Percentiles rank a stretch among this genome's conserved stretches.
Conservation (phyloP, 2,888 invertebrate species). For the Silvanus unidentatus region DNA sequence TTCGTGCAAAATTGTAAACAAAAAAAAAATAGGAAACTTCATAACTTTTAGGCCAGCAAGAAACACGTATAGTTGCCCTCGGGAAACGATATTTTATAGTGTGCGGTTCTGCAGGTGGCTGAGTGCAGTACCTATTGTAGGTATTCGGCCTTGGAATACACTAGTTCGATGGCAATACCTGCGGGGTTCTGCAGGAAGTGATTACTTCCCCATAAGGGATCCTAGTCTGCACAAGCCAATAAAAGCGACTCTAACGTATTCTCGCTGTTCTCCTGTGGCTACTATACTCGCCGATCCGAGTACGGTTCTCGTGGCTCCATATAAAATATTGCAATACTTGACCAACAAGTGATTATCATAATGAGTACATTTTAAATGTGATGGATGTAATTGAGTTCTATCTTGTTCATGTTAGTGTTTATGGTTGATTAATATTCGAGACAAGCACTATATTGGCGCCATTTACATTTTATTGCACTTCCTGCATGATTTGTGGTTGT, state of each 20-base stretch:
- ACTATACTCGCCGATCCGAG: background rate
- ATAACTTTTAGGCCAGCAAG: slow-evolving; percentile 10
- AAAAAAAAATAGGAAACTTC: slow-evolving; percentile 10
- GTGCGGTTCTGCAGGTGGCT: slow-evolving; percentile 9
- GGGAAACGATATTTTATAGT: slow-evolving; percentile 13
- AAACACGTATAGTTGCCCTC: slow-evolving; percentile 8
- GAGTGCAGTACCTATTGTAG: background rate
- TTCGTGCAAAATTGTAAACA: too few relatives aligned
- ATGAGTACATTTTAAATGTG: too few relatives aligned
- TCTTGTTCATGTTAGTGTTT: too few relatives aligned
- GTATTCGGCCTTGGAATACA: slow-evolving; percentile 6
- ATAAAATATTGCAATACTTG: too few relatives aligned
- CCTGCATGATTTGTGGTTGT: too few relatives aligned
- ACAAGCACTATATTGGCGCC: too few relatives aligned
- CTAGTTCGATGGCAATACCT: slow-evolving; percentile 12
- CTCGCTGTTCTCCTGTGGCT: slow-evolving; percentile 5
- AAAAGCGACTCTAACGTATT: slow-evolving; percentile 13
- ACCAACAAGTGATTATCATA: too few relatives aligned
- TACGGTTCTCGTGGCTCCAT: too few relatives aligned
- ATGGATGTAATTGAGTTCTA: too few relatives aligned
- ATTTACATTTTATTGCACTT: too few relatives aligned
- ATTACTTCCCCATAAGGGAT: slow-evolving; percentile 16
- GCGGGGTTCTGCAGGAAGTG: slow-evolving; percentile 17
- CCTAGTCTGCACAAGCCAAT: slow-evolving; percentile 8
- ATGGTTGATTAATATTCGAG: too few relatives aligned